phyloP scores from a whole-genome alignment of 2,888 invertebrate species.

The Ceratothoa steindachneri region DNA sequence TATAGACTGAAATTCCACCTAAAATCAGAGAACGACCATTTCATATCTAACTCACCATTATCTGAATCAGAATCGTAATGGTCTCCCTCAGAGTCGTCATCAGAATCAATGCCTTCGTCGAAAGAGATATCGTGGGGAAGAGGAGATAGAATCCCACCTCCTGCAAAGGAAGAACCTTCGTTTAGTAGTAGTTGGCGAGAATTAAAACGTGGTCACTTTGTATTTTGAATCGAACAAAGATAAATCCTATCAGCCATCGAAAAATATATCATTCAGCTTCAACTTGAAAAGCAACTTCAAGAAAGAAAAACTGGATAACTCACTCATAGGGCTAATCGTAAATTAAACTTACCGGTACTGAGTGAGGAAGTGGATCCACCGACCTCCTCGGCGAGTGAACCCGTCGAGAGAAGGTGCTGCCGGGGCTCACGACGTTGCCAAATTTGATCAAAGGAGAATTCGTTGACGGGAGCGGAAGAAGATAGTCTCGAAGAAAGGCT shows the following conservation, averaged over 20 bases:
- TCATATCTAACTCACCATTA: constrained; percentile 32
- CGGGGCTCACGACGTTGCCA: constrained; percentile 84
- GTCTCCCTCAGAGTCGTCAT: constrained; percentile 44
- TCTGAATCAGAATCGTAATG: constrained; percentile 47
- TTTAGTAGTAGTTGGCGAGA: background rate
- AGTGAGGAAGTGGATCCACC: constrained; percentile 50
- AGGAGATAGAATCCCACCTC: constrained; percentile 41
- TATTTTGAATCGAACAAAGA: too few species aligned
- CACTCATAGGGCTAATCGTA: too few species aligned
- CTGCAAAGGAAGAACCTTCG: background rate
- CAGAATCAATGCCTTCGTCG: constrained; percentile 46
- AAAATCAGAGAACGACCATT: too few species aligned
- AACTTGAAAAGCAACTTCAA: too few species aligned
- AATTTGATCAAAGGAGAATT: constrained; percentile 67
- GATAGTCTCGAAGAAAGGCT: constrained; percentile 64
- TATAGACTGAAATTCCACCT: too few species aligned
- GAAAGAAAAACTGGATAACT: too few species aligned
- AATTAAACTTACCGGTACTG: constrained; percentile 25
- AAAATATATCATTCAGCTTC: too few species aligned
- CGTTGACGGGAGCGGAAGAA: constrained; percentile 70
- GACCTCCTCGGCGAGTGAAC: constrained; percentile 38
- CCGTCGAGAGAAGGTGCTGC: constrained; percentile 41
- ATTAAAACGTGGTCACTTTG: too few species aligned
- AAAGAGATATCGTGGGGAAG: constrained; percentile 39
- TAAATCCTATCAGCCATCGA: too few species aligned